Conservation (phyloP, 92 coral and sea anemone genomes). For the Parazoanthus atlanticus region DNA sequence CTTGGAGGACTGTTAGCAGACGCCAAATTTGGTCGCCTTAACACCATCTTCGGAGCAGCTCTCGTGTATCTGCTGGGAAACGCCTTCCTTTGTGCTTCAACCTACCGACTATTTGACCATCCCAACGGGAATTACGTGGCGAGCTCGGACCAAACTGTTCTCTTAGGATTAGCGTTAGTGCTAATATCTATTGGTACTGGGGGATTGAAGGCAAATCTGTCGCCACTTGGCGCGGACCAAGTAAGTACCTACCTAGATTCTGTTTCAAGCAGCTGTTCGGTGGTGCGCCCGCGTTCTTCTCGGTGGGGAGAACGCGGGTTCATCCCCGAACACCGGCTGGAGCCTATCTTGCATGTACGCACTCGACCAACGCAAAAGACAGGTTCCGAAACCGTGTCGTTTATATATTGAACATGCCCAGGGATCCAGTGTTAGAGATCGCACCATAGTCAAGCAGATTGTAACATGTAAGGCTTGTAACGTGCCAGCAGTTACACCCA, state of each 20-base stretch:
- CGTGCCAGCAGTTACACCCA: too few species aligned
- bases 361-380: too few species aligned
- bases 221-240: conserved; percentile 87
- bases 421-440: too few species aligned
- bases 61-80: conserved; percentile 66
- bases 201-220: conserved; percentile 78
- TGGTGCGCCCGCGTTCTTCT: too few species aligned
- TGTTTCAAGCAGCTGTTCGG: too few species aligned
- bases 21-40: conserved; percentile 63
- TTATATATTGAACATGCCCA: too few species aligned
- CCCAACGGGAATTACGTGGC: conserved; percentile 26
- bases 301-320: too few species aligned
- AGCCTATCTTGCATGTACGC: too few species aligned
- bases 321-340: too few species aligned
- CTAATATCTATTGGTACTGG: conserved; percentile 77
- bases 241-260: neutral
- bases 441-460: too few species aligned
- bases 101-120: conserved; percentile 37
- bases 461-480: too few species aligned
- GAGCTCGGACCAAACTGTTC: conserved; percentile 33
- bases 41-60: conserved; percentile 69
- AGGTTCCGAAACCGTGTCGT: too few species aligned
- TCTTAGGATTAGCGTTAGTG: conserved; percentile 54
- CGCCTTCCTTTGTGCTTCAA: conserved; percentile 60
- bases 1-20: conserved; percentile 89